A percentile compares a stretch with the other conserved stretches of the same genome.
Conservation (phyloP, 2,797 vertebrate species). For the Psittacula derbiana region DNA sequence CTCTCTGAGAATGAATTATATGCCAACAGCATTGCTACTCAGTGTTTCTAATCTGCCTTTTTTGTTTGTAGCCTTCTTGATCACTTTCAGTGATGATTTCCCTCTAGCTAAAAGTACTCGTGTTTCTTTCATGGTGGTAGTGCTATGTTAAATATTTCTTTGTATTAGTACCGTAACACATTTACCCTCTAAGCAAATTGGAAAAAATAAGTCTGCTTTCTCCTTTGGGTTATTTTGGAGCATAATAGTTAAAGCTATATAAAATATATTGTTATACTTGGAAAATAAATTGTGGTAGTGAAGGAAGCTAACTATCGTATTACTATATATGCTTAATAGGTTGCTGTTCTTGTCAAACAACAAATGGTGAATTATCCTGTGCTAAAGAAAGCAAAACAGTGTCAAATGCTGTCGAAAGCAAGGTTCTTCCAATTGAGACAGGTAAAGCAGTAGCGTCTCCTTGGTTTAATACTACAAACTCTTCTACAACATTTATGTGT, state of each 20-base stretch:
- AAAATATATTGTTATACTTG: neutral
- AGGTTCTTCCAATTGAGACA: slow-evolving; percentile 68
- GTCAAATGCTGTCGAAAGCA: slow-evolving; percentile 65
- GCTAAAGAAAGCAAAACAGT: slow-evolving; percentile 71
- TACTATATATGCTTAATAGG: slow-evolving; percentile 65
- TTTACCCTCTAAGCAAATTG: neutral
- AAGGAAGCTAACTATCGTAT: neutral
- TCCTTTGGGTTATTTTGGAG: neutral
- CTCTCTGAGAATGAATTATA: neutral
- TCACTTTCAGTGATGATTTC: neutral
- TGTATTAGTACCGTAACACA: neutral
- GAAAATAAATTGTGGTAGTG: neutral
- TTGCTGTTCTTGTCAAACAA: slow-evolving; percentile 83
- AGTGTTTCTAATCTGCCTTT: neutral
- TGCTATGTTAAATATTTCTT: neutral
- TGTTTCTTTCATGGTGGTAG: neutral
- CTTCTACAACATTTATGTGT: neutral
- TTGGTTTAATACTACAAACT: neutral
- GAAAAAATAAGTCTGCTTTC: neutral
- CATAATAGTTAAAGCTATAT: neutral
- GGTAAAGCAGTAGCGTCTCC: slow-evolving; percentile 71
- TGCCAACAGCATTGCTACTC: neutral
- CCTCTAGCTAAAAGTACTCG: neutral
- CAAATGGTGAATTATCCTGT: slow-evolving; percentile 72
- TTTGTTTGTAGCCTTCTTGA: neutral